Percentiles rank a stretch among this genome's conserved stretches.
Conservation (phyloP, 2,113 vertebrate genomes). For the Percina caprodes region DNA sequence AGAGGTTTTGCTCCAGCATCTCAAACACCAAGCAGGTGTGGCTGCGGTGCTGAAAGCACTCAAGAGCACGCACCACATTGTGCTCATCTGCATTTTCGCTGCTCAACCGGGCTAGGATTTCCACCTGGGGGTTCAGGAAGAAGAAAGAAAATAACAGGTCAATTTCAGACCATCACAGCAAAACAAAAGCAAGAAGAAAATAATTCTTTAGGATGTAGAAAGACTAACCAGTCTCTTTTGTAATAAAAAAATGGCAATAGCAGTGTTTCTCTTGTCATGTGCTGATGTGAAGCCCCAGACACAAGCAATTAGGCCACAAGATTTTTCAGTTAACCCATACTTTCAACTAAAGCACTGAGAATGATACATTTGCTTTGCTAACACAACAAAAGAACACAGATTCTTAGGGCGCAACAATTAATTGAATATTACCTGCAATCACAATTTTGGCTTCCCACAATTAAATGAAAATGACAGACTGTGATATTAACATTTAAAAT, state of each 20-base stretch:
- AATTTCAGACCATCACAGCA: neutral
- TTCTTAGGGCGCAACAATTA: conserved; percentile 21
- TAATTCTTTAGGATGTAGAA: neutral
- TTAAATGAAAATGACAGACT: too few species aligned
- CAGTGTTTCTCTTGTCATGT: neutral
- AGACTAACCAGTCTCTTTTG: neutral
- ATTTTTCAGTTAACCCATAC: neutral
- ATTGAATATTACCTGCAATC: too few species aligned
- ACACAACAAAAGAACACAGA: neutral
- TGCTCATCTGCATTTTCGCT: conserved; percentile 96
- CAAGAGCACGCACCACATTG: conserved; percentile 95
- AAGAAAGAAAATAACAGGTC: neutral
- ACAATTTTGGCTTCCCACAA: too few species aligned
- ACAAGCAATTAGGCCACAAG: neutral
- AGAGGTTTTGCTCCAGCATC: conserved; percentile 98
- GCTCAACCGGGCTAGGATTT: conserved; percentile 94
- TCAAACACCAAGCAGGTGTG: conserved; percentile 98
- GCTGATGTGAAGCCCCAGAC: neutral
- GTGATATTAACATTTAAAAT: too few species aligned
- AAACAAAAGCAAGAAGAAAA: neutral
- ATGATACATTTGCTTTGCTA: neutral
- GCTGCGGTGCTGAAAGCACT: conserved; percentile 96
- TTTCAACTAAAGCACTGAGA: neutral
- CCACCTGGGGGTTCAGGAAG: conserved; percentile 74
- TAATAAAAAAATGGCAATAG: neutral